phyloP scores from a whole-genome alignment of 2,113 vertebrate species.

The Saguinus imperator region DNA sequence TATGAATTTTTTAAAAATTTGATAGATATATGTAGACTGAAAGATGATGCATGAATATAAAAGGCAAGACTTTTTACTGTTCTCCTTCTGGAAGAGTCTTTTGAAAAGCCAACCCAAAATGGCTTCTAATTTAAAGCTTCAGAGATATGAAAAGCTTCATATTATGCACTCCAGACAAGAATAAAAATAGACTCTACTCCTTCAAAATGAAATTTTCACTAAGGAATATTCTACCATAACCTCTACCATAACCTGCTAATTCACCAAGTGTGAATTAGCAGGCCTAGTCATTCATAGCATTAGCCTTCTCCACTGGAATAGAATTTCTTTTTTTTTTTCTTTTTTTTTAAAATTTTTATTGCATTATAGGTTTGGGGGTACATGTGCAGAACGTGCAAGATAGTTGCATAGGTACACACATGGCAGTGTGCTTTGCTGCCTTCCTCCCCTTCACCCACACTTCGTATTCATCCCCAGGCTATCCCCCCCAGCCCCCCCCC shows the following conservation, averaged over 20 bases:
- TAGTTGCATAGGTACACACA: too few relatives aligned
- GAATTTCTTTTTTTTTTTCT: too few relatives aligned
- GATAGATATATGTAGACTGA: neutral
- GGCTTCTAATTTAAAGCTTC: slow-evolving; percentile 11
- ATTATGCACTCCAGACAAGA: neutral
- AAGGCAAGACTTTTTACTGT: slow-evolving; percentile 1
- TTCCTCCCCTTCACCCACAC: too few relatives aligned
- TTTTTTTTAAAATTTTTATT: too few relatives aligned
- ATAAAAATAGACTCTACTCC: neutral
- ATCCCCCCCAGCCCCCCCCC: too few relatives aligned
- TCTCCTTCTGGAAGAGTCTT: slow-evolving; percentile 1
- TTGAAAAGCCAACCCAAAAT: neutral
- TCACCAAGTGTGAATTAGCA: neutral
- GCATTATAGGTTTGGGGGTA: too few relatives aligned
- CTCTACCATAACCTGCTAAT: neutral
- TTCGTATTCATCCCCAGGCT: too few relatives aligned
- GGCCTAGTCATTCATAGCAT: neutral
- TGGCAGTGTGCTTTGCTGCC: too few relatives aligned
- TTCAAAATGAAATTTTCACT: slow-evolving; percentile 13
- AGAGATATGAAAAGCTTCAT: neutral
- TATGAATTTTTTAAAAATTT: slow-evolving; percentile 4
- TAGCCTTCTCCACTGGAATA: slow-evolving; percentile 35
- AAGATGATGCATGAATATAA: neutral
- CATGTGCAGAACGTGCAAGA: too few relatives aligned
- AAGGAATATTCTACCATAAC: neutral